Conservation (phyloP, 92 coral and sea anemone species). For the Heliopora coerulea region DNA sequence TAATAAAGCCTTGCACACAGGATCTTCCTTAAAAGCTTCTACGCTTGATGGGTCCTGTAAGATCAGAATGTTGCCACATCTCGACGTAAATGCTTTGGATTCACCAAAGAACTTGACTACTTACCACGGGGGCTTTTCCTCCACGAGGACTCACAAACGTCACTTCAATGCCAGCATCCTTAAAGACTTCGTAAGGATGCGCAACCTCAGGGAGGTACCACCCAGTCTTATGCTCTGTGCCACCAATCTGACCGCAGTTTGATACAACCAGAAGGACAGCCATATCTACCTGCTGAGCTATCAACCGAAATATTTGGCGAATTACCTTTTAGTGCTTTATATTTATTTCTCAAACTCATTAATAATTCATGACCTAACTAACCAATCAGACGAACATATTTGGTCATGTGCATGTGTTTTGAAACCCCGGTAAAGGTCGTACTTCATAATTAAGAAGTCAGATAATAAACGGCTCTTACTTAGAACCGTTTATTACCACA, state of each 20-base stretch:
- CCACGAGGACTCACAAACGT: conserved; percentile 82
- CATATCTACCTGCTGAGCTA: too few relatives aligned
- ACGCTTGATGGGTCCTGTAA: conserved; percentile 77
- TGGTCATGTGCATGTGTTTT: too few relatives aligned
- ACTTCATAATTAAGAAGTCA: too few relatives aligned
- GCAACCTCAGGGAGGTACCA: conserved; percentile 95
- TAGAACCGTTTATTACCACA: too few relatives aligned
- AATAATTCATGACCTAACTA: too few relatives aligned
- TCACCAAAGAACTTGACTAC: not conserved
- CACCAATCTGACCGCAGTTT: conserved; percentile 77
- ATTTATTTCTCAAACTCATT: too few relatives aligned
- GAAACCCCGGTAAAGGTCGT: too few relatives aligned
- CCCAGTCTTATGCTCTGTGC: conserved; percentile 77
- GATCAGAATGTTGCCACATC: not conserved
- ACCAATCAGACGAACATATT: too few relatives aligned
- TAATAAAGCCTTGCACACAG: conserved; percentile 63
- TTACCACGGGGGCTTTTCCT: conserved; percentile 92
- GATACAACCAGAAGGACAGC: conserved; percentile 72
- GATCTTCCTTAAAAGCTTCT: conserved; percentile 62
- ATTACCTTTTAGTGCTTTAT: too few relatives aligned
- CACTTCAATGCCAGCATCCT: conserved; percentile 71
- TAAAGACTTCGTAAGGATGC: conserved; percentile 84
- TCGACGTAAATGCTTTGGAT: not conserved
- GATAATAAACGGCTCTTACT: too few relatives aligned
- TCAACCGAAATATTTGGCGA: too few relatives aligned